Evolutionary conservation across 2,113 vertebrate genomes (phyloP).

Genomic region (Leptocoma aspasia): DNA sequence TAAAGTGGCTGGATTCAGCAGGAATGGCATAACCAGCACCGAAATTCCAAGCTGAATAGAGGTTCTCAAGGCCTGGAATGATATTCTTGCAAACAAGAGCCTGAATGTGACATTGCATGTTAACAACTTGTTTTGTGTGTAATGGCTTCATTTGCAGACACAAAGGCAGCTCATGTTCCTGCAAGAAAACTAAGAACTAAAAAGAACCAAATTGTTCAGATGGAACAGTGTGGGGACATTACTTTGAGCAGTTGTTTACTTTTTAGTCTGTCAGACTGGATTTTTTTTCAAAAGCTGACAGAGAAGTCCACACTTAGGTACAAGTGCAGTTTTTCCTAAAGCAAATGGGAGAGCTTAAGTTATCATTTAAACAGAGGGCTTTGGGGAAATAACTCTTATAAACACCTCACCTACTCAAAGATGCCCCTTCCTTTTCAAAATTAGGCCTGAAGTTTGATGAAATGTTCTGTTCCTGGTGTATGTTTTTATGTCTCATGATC

Average conservation of each 20-base stretch:
- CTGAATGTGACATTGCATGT: neutral
- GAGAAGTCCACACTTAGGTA: neutral
- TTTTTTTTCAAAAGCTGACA: neutral
- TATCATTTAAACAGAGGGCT: neutral
- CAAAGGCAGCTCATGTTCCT: neutral
- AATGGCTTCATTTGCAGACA: conserved; percentile 5
- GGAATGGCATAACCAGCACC: neutral
- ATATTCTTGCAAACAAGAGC: neutral
- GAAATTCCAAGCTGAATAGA: conserved; percentile 2
- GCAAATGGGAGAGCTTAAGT: neutral
- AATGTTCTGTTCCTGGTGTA: neutral
- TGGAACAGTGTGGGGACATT: neutral
- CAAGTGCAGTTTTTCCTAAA: neutral
- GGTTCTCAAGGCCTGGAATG: neutral
- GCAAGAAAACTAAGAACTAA: neutral
- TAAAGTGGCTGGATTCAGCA: neutral
- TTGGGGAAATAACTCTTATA: neutral
- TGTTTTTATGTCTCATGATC: neutral
- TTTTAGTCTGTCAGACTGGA: neutral
- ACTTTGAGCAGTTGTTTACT: neutral
- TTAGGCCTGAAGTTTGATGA: neutral
- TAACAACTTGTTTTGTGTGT: neutral
- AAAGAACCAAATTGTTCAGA: neutral
- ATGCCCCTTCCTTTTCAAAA: neutral
- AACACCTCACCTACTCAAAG: neutral